Percentiles rank a stretch among this genome's conserved stretches.
Evolutionary conservation across 2,113 vertebrate species (phyloP).

Genomic region (Thryonomys swinderianus): DNA sequence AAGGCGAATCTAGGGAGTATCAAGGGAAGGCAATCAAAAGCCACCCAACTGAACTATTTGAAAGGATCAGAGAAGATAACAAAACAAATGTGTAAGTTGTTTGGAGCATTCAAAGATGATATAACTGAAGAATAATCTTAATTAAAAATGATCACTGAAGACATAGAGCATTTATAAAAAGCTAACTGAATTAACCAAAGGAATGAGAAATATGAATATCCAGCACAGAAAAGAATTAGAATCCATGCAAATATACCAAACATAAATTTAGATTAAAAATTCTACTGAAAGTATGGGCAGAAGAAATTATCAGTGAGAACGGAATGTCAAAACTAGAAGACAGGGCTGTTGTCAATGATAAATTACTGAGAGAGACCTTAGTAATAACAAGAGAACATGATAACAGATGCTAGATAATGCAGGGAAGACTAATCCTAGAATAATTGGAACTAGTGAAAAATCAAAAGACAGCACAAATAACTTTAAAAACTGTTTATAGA

Average conservation of each 20-base stretch:
- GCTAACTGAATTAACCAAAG: background rate
- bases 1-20: background rate
- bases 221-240: background rate
- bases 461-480: background rate
- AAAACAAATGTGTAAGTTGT: background rate
- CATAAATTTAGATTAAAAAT: background rate
- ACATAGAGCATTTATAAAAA: background rate
- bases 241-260: background rate
- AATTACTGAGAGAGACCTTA: background rate
- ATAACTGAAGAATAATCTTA: background rate
- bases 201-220: background rate
- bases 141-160: background rate
- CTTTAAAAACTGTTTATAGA: background rate
- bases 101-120: background rate
- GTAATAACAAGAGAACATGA: background rate
- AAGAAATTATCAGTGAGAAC: background rate
- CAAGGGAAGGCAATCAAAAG: background rate
- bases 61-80: background rate
- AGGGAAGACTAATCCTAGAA: background rate
- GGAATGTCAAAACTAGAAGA: background rate
- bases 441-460: background rate
- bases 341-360: background rate
- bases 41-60: background rate
- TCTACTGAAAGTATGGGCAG: background rate
- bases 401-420: background rate